Base-by-base conservation (phyloP, 1,140 invertebrate species). In the Papilio xuthus region DNA sequence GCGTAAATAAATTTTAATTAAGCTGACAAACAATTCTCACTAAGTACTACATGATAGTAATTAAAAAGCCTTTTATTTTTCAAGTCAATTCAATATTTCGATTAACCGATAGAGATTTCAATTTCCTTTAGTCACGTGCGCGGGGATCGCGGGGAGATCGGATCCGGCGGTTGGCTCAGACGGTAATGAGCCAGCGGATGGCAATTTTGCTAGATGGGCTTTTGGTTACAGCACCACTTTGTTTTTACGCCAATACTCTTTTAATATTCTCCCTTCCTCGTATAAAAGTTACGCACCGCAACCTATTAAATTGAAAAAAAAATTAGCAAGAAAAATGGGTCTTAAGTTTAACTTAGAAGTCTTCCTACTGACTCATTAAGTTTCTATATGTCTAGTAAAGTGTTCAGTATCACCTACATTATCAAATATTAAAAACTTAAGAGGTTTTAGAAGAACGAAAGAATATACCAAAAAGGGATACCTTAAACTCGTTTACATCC, bases 21-120 rank as follows among this genome's bases (percentile, higher is more conserved):
- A 18, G 47, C 13, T 12, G 28, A 67, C 26, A 28, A 12, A 69
- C 8, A 4, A 20, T 9, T 53, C 9, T 60, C 12, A 13, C 12
- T 28, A 26, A 60, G 26, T 60, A 26, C 13, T 63, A 32, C 18
- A 67, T 67, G 23, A 67, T 18, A 78, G 67, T 82, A 88, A 90
- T 90, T 90, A 89, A 89, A 90, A 86, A 81, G 78, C 83, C 85
- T 86, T 88, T 90, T 90, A 87, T 86, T 90, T 89, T 87, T 85
- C 77, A 78, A 86, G 82, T 84, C 79, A 74, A 90, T 90, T 90
- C 82, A 92, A 88, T 91, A 90, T 90, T 90, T 89, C 90, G 88
- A 92, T 93, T 90, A 92, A 90, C 88, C 90, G 90, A 92, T 92
- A 92, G 91, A 92, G 89, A 90, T 93, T 93, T 93, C 92, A 93